Conservation (phyloP, 2,797 vertebrate species). For the Phrynocephalus forsythii region DNA sequence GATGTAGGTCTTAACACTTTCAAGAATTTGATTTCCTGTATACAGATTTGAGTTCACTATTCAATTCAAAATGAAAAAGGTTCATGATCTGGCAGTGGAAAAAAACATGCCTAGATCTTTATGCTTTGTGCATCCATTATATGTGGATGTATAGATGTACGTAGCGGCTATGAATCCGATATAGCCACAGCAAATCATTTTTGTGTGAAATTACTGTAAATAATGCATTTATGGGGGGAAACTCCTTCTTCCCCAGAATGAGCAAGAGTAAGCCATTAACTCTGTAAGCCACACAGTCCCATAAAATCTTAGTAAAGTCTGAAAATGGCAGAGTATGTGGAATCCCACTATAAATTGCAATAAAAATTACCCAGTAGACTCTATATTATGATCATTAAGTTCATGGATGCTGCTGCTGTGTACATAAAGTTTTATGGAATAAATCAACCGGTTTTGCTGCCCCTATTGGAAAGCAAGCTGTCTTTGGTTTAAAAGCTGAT, state of each 20-base stretch:
- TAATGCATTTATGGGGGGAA: conserved; percentile 50
- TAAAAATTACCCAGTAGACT: conserved; percentile 80
- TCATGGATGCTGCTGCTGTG: conserved; percentile 79
- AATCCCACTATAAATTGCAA: conserved; percentile 80
- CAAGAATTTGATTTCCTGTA: conserved; percentile 33
- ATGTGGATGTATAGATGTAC: conserved; percentile 17
- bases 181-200: conserved; percentile 62
- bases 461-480: conserved; percentile 67
- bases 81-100: conserved; percentile 36
- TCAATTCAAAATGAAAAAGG: conserved; percentile 50
- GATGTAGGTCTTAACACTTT: conserved; percentile 57
- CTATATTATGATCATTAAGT: conserved; percentile 78
- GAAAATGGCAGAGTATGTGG: conserved; percentile 76
- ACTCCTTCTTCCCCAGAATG: conserved; percentile 41
- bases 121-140: conserved; percentile 42
- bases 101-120: conserved; percentile 18
- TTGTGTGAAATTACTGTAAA: conserved; percentile 63
- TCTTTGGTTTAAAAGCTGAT: conserved; percentile 76
- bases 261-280: conserved; percentile 68
- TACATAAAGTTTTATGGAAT: conserved; percentile 85
- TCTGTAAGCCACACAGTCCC: conserved; percentile 58
- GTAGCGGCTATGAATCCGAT: conserved; percentile 43
- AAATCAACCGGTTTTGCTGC: conserved; percentile 76
- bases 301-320: conserved; percentile 80
- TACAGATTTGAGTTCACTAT: conserved; percentile 45